These are phyloP conservation scores for Phyllostomus hastatus DNA, from an alignment of 2,113 vertebrate genomes.

Conservation along the genomic window DNA sequence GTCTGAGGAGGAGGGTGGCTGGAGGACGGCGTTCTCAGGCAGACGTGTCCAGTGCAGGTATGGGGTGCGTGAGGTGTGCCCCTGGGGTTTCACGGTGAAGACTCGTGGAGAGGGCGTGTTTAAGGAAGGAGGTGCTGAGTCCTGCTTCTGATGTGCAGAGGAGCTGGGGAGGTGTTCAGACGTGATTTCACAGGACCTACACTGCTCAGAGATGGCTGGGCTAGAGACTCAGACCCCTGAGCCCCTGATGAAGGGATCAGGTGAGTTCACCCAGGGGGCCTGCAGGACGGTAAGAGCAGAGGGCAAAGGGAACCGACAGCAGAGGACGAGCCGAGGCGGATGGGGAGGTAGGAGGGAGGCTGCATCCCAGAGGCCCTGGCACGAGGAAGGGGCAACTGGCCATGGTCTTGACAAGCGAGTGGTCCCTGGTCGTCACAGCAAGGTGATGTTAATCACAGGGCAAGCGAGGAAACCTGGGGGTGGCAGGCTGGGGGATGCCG, in stretches of 20 bases:
- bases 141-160: background rate
- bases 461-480: background rate
- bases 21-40: background rate
- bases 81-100: background rate
- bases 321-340: background rate
- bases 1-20: background rate
- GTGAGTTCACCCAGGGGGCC: background rate
- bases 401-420: background rate
- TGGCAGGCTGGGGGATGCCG: background rate
- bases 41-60: background rate
- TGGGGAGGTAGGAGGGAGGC: too few relatives aligned
- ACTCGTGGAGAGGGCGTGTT: background rate
- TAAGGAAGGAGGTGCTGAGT: background rate
- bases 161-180: background rate
- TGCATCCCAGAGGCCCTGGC: background rate
- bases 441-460: background rate
- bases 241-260: rapidly evolving
- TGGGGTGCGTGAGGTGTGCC: background rate
- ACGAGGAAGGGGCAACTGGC: background rate
- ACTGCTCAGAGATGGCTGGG: background rate
- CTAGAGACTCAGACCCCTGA: background rate
- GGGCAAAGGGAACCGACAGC: background rate
- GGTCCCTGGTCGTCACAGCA: background rate
- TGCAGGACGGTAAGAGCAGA: background rate
- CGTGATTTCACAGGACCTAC: background rate